Evolutionary conservation across 2,797 vertebrate species (phyloP).

Genomic region (Aldrovandia affinis): DNA sequence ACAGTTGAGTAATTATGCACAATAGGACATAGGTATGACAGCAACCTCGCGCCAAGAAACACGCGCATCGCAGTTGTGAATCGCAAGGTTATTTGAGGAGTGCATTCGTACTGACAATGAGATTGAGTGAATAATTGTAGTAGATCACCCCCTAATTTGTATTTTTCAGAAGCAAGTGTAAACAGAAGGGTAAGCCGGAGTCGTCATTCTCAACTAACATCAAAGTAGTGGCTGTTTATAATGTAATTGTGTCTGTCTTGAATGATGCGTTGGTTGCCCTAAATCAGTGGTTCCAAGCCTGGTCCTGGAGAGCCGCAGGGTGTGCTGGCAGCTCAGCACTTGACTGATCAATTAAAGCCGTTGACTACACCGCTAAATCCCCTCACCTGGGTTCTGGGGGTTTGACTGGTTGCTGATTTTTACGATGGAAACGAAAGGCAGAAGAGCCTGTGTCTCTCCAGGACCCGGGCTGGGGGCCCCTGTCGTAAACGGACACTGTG

Average conservation of each 20-base stretch:
- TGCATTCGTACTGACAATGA: not conserved
- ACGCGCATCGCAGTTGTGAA: too few relatives aligned
- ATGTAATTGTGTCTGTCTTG: not conserved
- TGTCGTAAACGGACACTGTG: not conserved
- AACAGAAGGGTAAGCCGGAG: not conserved
- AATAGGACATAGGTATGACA: too few relatives aligned
- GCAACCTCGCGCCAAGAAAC: too few relatives aligned
- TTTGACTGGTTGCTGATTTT: not conserved
- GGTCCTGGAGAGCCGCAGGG: not conserved
- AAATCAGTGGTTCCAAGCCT: not conserved
- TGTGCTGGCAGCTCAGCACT: not conserved
- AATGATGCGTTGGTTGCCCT: not conserved
- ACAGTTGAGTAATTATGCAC: too few relatives aligned
- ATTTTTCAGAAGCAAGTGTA: not conserved
- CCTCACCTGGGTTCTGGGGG: not conserved
- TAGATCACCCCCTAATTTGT: not conserved
- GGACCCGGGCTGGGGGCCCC: not conserved
- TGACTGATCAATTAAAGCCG: not conserved
- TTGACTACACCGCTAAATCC: not conserved
- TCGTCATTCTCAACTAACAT: not conserved
- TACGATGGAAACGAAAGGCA: not conserved
- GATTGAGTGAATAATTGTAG: not conserved
- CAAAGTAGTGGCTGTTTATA: not conserved
- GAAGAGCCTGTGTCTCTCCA: not conserved
- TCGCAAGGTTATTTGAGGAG: too few relatives aligned